Percentiles rank a stretch among this genome's conserved stretches.
These are phyloP conservation scores for Sebastes glaucus DNA, from an alignment of 2,797 vertebrate genomes.

Conservation along the genomic window DNA sequence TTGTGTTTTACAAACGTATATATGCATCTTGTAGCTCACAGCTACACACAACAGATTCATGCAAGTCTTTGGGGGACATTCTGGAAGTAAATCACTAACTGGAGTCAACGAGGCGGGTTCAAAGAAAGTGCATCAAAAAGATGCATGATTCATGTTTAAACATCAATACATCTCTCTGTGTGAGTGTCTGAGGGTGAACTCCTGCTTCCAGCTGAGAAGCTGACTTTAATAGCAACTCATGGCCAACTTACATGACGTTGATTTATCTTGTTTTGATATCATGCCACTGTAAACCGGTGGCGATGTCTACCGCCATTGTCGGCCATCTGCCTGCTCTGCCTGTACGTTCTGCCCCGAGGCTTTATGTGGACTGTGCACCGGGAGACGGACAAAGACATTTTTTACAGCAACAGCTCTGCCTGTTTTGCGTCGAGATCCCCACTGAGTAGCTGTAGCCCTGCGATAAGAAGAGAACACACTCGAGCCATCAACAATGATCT, in stretches of 20 bases:
- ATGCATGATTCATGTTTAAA: background rate
- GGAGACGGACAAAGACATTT: conserved; percentile 35
- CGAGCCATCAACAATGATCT: conserved; percentile 67
- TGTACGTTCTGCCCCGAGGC: conserved; percentile 7
- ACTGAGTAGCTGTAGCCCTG: conserved; percentile 45
- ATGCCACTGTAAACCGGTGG: conserved; percentile 20
- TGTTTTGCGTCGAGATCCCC: conserved; percentile 37
- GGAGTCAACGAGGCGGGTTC: background rate
- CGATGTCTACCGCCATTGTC: conserved; percentile 27
- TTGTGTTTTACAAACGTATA: too few relatives aligned
- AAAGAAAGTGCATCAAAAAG: background rate
- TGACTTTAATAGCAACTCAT: conserved; percentile 4
- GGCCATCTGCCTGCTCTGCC: conserved; percentile 31
- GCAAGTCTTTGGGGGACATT: background rate
- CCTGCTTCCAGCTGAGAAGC: background rate
- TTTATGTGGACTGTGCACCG: conserved; percentile 12
- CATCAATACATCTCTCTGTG: background rate
- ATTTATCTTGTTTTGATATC: conserved; percentile 37
- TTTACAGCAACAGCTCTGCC: conserved; percentile 30
- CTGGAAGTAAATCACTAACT: background rate
- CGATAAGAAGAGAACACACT: conserved; percentile 60
- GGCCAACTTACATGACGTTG: conserved; percentile 4
- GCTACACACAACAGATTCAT: background rate
- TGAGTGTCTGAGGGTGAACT: background rate
- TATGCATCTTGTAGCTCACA: background rate